Conservation (phyloP, 2,888 invertebrate species). For the Pristionchus entomophagus region DNA sequence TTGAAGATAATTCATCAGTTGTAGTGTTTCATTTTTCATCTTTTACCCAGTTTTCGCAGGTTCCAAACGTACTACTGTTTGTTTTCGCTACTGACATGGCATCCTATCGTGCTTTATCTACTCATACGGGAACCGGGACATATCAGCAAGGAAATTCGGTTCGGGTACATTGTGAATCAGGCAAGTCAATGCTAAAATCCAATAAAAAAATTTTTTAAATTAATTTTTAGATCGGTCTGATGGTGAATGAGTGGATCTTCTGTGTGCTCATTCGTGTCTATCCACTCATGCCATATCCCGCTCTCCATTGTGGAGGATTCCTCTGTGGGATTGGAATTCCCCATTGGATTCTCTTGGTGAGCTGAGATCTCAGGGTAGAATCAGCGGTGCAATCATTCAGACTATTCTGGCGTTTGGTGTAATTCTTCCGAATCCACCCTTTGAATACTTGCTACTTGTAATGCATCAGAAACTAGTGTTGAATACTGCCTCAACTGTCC, state of each 20-base stretch:
- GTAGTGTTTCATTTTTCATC: background rate
- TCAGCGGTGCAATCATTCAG: too few species aligned
- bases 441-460: background rate
- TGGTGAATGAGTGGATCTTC: conserved; percentile 8
- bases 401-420: background rate
- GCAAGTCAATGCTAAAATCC: background rate
- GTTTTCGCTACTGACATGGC: background rate
- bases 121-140: background rate
- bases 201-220: background rate
- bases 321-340: background rate
- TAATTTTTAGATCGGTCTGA: background rate
- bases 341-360: background rate
- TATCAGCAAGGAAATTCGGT: background rate
- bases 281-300: background rate
- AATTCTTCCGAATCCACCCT: background rate
- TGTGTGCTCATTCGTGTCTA: background rate
- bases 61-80: background rate
- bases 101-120: background rate
- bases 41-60: background rate
- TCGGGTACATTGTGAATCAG: conserved; percentile 11
- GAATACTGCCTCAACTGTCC: background rate
- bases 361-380: background rate
- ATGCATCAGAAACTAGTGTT: background rate
- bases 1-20: background rate
- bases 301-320: background rate